These are phyloP conservation scores for Apostichopus leukothele DNA, from an alignment of 53 echinoderm and acorn worm genomes.

Conservation along the genomic window DNA sequence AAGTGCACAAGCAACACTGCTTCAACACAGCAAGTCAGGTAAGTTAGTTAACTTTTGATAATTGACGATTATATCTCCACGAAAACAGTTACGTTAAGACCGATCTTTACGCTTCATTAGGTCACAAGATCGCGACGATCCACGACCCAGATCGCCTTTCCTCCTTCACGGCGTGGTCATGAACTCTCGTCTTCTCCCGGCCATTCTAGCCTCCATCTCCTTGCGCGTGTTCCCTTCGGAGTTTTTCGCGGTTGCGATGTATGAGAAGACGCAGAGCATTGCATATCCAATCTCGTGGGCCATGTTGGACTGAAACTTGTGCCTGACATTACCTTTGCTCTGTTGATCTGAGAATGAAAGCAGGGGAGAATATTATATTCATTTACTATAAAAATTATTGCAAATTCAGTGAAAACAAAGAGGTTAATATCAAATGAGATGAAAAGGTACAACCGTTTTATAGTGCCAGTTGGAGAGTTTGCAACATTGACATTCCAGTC, in stretches of 20 bases:
- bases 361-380: no score
- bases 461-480: no score
- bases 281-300: conserved; percentile 99
- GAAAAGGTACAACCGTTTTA: neutral
- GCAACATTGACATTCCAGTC: neutral
- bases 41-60: no score
- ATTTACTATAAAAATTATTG: no score
- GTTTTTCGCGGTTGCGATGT: conserved; percentile 88
- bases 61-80: no score
- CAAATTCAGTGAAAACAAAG: neutral
- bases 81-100: no score
- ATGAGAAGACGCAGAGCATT: conserved; percentile 97
- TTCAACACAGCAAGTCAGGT: no score
- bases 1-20: no score
- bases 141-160: no score
- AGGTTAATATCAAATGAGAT: neutral
- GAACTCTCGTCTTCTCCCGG: conserved; percentile 75
- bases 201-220: conserved; percentile 92
- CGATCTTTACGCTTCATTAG: no score
- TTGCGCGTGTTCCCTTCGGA: conserved; percentile 82
- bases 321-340: conserved; percentile 67
- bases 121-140: no score
- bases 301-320: conserved; percentile 94
- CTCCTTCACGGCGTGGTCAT: conserved; percentile 51
- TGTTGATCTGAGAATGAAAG: conserved; percentile 63